Conservation (phyloP, 2,888 invertebrate species). For the Idaea biselata region DNA sequence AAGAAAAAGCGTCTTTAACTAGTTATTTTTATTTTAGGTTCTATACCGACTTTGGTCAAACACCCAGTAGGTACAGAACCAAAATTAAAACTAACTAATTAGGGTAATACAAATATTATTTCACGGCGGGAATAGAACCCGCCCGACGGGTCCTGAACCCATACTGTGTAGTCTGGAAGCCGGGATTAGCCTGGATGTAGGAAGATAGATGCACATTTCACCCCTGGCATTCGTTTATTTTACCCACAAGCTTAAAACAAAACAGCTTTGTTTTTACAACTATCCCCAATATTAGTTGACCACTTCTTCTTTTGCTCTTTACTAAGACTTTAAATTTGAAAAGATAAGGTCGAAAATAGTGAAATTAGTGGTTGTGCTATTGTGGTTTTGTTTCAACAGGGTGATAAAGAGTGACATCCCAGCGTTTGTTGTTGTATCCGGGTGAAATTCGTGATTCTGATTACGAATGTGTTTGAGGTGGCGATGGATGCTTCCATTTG, state of each 20-base stretch:
- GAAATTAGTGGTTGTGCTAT: not conserved
- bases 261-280: slow-evolving; percentile 48
- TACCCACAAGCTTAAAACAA: slow-evolving; percentile 23
- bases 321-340: not conserved
- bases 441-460: not conserved
- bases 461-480: slow-evolving; percentile 7
- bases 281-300: slow-evolving; percentile 36
- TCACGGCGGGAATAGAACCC: too few species aligned
- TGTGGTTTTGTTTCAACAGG: slow-evolving; percentile 35
- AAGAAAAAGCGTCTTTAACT: too few species aligned
- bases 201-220: not conserved
- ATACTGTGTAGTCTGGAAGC: too few species aligned
- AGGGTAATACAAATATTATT: too few species aligned
- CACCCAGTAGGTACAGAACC: too few species aligned
- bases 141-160: too few species aligned
- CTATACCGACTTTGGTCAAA: too few species aligned
- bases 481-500: slow-evolving; percentile 25
- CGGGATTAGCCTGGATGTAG: too few species aligned
- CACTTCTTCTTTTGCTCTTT: slow-evolving; percentile 8
- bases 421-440: not conserved
- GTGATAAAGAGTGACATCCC: slow-evolving; percentile 45
- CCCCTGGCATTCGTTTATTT: slow-evolving; percentile 21
- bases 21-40: too few species aligned
- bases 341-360: slow-evolving; percentile 18
- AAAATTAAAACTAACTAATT: too few species aligned